Evolutionary conservation across 2,888 invertebrate species (phyloP), one percentile per base, ranked within the genome.

Genomic region (Anoplius nigerrimus): DNA sequence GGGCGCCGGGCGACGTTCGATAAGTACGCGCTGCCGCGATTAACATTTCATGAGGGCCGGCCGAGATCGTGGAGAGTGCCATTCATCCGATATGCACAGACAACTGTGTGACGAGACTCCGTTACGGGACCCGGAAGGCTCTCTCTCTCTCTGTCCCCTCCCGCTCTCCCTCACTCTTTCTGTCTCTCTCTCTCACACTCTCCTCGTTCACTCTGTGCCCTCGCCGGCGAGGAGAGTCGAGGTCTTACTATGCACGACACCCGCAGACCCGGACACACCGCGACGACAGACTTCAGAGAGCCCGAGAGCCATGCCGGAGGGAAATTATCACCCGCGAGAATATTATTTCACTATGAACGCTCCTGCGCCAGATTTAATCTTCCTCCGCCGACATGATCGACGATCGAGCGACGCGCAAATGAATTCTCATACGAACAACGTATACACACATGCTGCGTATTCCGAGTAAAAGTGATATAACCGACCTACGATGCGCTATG

Each of bases 51-150:
- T 79, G 84, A 84, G 81, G 48, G 45, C 63, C 77, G 79, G 68
- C 75, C 76, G 79, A 84, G 82, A 83, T 79, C 74, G 71, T 72
- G 73, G 72, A 60, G 74, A 70, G 67, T 64, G 67, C 76, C 71
- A 72, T 77, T 83, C 76, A 82, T 87, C 71, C 72, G 75, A 64
- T 84, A 86, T 87, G 86, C 86, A 87, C 85, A 85, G 85, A 87
- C 87, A 84, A 84, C 82, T 76, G 82, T 85, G 84, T 86, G 85
- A 88, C 86, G 84, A 85, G 85, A 86, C 85, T 86, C 81, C 74
- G 83, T 85, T 86, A 86, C 81, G 71, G 79, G 75, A 76, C 81
- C 81, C 82, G 63, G 65, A 80, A 82, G 82, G 75, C 73, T 58
- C 60, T 45, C 20, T n/a, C n/a, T n/a, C n/a, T n/a, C 20, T 16